These are phyloP conservation scores for Falco biarmicus DNA, from an alignment of 2,797 vertebrate species.

Conservation along the genomic window DNA sequence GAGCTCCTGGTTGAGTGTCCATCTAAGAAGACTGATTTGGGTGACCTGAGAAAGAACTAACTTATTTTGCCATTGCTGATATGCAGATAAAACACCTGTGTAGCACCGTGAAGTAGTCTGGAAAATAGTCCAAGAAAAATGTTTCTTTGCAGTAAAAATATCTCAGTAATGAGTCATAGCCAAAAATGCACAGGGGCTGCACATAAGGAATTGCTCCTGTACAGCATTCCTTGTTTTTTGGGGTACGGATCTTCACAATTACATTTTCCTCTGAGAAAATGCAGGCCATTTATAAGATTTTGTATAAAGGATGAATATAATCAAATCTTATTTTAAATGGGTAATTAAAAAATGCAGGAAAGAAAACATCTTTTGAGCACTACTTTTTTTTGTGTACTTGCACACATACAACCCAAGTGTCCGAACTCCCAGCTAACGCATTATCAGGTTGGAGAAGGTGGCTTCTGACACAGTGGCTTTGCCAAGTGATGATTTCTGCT, in stretches of 20 bases:
- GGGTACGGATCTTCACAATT: background rate
- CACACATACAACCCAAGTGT: background rate
- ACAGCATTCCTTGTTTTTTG: rapidly evolving
- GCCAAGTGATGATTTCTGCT: background rate
- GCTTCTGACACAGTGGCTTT: background rate
- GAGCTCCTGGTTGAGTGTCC: background rate
- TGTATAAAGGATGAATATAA: background rate
- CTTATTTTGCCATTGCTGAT: background rate
- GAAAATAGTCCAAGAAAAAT: background rate
- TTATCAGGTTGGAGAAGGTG: rapidly evolving
- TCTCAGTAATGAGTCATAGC: background rate
- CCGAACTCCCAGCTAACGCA: background rate
- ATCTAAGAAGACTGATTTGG: background rate
- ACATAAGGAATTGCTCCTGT: background rate
- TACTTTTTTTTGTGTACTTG: background rate
- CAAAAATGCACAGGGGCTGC: background rate
- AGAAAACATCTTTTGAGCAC: background rate
- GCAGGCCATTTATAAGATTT: background rate
- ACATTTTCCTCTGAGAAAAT: background rate
- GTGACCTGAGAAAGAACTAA: background rate
- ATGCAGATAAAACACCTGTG: background rate
- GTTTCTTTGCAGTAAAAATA: background rate
- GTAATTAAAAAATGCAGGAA: background rate
- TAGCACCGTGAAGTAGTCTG: background rate
- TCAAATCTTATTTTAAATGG: background rate